Conservation (phyloP, 2,113 vertebrate species). For the Galemys pyrenaicus region DNA sequence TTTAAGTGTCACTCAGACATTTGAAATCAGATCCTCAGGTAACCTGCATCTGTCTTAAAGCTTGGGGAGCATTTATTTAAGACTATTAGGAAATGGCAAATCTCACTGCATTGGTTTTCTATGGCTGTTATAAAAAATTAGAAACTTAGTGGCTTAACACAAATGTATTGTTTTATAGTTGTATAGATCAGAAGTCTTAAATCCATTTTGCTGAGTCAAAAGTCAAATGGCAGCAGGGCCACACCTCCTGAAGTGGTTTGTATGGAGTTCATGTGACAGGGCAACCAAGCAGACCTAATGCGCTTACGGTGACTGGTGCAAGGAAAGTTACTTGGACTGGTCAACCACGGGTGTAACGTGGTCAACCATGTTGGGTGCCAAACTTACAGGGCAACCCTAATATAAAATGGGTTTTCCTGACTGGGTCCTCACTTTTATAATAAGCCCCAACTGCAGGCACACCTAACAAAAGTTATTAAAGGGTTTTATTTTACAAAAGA, state of each 20-base stretch:
- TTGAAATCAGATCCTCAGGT: neutral
- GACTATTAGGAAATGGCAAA: neutral
- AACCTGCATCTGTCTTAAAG: neutral
- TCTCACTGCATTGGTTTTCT: neutral
- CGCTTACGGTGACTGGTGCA: no score
- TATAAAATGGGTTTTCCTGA: no score
- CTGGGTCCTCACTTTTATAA: no score
- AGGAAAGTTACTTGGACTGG: no score
- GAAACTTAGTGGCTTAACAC: neutral
- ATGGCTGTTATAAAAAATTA: neutral
- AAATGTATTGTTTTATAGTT: no score
- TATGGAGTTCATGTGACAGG: neutral
- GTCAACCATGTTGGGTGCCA: no score
- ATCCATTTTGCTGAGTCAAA: neutral
- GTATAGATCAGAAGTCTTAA: neutral
- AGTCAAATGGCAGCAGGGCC: neutral
- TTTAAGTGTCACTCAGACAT: neutral
- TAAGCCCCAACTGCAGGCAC: no score
- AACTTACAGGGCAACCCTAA: no score
- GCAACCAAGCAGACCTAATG: no score
- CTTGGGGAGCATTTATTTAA: neutral
- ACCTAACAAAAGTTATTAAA: no score
- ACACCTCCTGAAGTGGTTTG: neutral
- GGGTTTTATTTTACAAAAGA: no score
- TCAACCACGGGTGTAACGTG: no score